phyloP scores from a whole-genome alignment of 2,113 vertebrate species.

The Ceuthmochares aereus region DNA sequence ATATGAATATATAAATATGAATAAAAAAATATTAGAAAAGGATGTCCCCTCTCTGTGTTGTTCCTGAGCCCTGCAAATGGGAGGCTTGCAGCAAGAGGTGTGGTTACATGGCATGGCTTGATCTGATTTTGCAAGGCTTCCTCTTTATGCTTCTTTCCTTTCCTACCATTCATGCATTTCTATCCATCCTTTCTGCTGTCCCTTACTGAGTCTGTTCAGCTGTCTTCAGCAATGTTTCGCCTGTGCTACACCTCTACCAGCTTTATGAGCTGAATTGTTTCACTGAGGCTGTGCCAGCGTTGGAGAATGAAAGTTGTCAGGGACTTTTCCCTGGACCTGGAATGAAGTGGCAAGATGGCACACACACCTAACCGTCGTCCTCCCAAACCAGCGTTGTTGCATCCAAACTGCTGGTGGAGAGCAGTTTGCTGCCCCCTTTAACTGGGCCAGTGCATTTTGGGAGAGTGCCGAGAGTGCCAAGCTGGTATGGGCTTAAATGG shows the following conservation, averaged over 20 bases:
- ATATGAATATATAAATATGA: not conserved
- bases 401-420: not conserved
- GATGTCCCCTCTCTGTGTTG: not conserved
- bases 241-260: not conserved
- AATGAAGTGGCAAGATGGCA: fast-evolving
- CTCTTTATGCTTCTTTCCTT: not conserved
- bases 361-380: not conserved
- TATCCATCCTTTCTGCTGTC: not conserved
- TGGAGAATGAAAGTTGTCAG: not conserved
- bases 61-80: not conserved
- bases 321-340: not conserved
- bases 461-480: not conserved
- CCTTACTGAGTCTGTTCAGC: not conserved
- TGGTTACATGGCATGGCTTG: not conserved
- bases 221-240: not conserved
- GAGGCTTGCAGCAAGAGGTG: not conserved
- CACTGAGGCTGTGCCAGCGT: not conserved
- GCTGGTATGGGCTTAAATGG: not conserved
- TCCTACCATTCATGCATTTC: not conserved
- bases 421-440: not conserved
- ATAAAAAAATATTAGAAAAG: not conserved
- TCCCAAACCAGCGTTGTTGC: not conserved
- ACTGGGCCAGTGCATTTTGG: not conserved
- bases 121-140: not conserved
- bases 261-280: not conserved